Conservation (phyloP, 2,113 vertebrate species). For the Platanista minor region DNA sequence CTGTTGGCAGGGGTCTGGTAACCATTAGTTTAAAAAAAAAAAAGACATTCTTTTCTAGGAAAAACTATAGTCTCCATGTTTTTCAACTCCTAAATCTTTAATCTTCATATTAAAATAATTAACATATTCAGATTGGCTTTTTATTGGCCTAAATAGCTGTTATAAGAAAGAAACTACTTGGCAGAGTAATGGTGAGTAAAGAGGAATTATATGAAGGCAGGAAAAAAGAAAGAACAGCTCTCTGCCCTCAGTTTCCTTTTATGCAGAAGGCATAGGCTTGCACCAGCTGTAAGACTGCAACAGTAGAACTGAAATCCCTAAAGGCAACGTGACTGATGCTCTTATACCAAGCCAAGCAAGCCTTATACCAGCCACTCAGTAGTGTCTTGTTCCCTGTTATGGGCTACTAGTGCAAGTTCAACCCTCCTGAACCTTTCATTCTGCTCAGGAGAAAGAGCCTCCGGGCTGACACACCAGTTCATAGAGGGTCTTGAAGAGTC, state of each 20-base stretch:
- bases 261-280: background rate
- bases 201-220: constrained; percentile 4
- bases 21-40: constrained; percentile 18
- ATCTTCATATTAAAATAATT: constrained; percentile 22
- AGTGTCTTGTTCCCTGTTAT: background rate
- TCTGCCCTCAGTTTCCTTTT: background rate
- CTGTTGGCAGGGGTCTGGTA: constrained; percentile 35
- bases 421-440: background rate
- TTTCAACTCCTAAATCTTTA: constrained; percentile 35
- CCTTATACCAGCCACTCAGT: background rate
- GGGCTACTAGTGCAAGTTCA: background rate
- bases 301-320: background rate
- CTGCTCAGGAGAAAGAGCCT: background rate
- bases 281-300: background rate
- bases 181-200: background rate
- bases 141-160: background rate
- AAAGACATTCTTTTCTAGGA: background rate
- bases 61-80: background rate
- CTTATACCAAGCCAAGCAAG: background rate
- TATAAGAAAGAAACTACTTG: background rate
- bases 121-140: constrained; percentile 9
- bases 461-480: background rate
- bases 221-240: background rate
- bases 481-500: background rate
- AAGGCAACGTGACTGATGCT: background rate